Percentiles rank a stretch among this genome's conserved stretches.
phyloP scores from a whole-genome alignment of 2,888 invertebrate species.

The Crocallis elinguaria region DNA sequence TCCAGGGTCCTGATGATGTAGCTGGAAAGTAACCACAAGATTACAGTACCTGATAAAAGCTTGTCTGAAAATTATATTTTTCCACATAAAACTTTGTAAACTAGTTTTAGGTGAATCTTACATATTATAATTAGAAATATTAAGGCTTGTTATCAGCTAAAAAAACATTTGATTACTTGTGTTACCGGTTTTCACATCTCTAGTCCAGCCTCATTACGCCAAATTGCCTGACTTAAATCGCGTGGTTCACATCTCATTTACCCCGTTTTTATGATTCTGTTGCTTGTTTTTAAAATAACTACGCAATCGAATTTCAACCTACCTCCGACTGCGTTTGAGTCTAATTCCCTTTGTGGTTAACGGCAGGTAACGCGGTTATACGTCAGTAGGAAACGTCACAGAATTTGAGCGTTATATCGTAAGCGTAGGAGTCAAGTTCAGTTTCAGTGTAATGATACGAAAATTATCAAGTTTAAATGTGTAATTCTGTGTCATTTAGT shows the following conservation, averaged over 20 bases:
- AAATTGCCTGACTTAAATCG: conserved; percentile 70
- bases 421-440: background rate
- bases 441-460: background rate
- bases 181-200: conserved; percentile 2
- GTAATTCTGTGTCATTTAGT: conserved; percentile 1
- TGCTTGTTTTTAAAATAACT: conserved; percentile 39
- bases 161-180: too few relatives aligned
- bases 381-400: conserved; percentile 4
- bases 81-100: too few relatives aligned
- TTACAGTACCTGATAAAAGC: too few relatives aligned
- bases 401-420: conserved; percentile 7
- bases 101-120: too few relatives aligned
- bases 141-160: too few relatives aligned
- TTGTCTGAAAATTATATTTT: too few relatives aligned
- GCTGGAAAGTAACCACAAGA: too few relatives aligned
- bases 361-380: conserved; percentile 2
- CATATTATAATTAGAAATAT: too few relatives aligned
- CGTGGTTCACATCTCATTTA: conserved; percentile 73
- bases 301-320: conserved; percentile 1
- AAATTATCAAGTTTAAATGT: conserved; percentile 3
- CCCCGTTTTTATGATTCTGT: conserved; percentile 62
- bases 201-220: conserved; percentile 53
- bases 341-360: conserved; percentile 5
- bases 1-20: too few relatives aligned
- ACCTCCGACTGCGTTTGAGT: background rate